Conservation (phyloP, 2,797 vertebrate genomes). For the Semaprochilodus insignis region DNA sequence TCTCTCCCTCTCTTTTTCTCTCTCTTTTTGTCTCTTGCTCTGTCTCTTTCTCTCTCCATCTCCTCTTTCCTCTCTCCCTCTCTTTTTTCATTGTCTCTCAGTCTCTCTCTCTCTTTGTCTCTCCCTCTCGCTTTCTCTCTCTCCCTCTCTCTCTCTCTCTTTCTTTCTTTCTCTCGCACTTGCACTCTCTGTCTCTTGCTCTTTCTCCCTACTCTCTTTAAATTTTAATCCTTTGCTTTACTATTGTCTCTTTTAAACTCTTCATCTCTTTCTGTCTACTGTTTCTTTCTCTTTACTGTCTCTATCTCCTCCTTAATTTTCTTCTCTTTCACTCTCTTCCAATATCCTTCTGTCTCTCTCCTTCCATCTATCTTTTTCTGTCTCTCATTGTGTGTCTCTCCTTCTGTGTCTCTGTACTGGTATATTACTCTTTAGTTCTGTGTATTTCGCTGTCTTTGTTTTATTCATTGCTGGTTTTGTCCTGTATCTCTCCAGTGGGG, state of each 20-base stretch:
- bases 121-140: neutral
- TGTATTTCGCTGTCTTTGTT: neutral
- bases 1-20: neutral
- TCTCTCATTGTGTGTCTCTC: neutral
- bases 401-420: too few species aligned
- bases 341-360: too few species aligned
- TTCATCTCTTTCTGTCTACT: neutral
- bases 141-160: neutral
- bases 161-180: neutral
- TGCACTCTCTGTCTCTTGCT: neutral
- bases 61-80: neutral
- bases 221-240: too few species aligned
- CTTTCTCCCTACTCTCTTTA: too few species aligned
- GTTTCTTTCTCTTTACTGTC: neutral
- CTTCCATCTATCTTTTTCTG: too few species aligned
- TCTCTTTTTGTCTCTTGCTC: neutral
- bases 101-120: neutral
- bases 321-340: too few species aligned
- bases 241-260: neutral
- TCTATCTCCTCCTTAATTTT: too few species aligned
- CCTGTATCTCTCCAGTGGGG: conserved; percentile 14
- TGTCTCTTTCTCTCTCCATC: conserved; percentile 14
- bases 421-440: neutral
- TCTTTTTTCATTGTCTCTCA: neutral
- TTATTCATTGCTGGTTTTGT: neutral